Conservation (phyloP, 1,140 invertebrate species). For the Matsumurasca onukii region DNA sequence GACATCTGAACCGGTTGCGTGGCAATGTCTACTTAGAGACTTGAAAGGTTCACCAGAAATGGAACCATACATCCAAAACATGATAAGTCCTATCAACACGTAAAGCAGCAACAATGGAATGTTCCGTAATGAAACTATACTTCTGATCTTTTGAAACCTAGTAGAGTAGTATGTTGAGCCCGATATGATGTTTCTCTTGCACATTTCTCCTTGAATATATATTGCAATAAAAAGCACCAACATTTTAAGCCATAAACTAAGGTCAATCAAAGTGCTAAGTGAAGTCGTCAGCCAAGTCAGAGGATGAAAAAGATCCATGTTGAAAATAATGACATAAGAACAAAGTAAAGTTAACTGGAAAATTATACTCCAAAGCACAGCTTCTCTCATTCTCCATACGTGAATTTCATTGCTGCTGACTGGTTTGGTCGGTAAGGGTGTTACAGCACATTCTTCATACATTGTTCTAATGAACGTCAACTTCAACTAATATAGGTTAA, state of each 20-base stretch:
- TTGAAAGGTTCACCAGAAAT: constrained; percentile 55
- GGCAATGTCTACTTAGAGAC: constrained; percentile 48
- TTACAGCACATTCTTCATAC: too few species aligned
- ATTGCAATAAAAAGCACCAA: constrained; percentile 54
- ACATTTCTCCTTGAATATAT: constrained; percentile 57
- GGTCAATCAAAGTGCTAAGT: constrained; percentile 52
- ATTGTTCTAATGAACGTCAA: too few species aligned
- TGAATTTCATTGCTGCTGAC: constrained; percentile 28
- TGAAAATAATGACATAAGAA: constrained; percentile 54
- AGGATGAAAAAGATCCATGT: constrained; percentile 54
- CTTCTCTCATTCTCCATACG: constrained; percentile 28
- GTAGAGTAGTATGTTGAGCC: constrained; percentile 55
- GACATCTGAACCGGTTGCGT: constrained; percentile 38
- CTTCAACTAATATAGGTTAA: too few species aligned
- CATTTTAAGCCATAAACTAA: constrained; percentile 56
- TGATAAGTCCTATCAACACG: constrained; percentile 57
- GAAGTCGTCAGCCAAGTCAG: constrained; percentile 53
- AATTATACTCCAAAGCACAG: constrained; percentile 31
- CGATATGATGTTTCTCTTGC: constrained; percentile 58
- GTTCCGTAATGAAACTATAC: constrained; percentile 60
- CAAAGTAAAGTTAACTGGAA: constrained; percentile 28
- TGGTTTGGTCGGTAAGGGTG: too few species aligned
- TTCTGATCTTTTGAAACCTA: constrained; percentile 60
- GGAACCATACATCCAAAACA: constrained; percentile 62
- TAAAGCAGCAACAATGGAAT: constrained; percentile 57